A percentile compares a stretch with the other conserved stretches of the same genome.
These are phyloP conservation scores for Lepidocyrtinus sp. DNA, from an alignment of 2,888 invertebrate species.

Conservation along the genomic window DNA sequence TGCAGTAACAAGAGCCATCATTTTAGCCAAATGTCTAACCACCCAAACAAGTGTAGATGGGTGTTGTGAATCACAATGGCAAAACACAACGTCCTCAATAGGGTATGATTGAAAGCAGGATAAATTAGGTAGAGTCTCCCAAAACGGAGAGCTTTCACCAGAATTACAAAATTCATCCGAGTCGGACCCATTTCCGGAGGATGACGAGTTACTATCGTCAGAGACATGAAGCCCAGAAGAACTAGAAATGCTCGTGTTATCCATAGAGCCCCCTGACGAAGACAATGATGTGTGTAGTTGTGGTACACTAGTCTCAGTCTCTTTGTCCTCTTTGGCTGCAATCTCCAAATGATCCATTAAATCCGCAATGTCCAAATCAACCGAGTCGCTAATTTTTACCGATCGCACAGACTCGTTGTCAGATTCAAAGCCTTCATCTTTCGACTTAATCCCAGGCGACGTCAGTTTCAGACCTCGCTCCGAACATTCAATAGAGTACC, in stretches of 20 bases:
- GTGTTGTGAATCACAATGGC: constrained; percentile 68
- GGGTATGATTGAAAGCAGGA: constrained; percentile 69
- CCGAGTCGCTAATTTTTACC: constrained; percentile 64
- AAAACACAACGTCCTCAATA: constrained; percentile 70
- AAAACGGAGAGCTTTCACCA: constrained; percentile 62
- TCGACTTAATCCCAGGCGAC: constrained; percentile 65
- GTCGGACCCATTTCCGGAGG: constrained; percentile 69
- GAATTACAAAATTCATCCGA: constrained; percentile 68
- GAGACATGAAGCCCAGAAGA: constrained; percentile 66
- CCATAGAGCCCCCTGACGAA: constrained; percentile 67
- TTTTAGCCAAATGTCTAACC: constrained; percentile 67
- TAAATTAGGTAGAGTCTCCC: constrained; percentile 68
- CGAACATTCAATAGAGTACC: constrained; percentile 70
- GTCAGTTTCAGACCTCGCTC: constrained; percentile 69
- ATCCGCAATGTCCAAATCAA: constrained; percentile 63
- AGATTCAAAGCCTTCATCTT: constrained; percentile 70
- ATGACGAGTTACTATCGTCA: constrained; percentile 68
- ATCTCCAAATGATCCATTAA: constrained; percentile 68
- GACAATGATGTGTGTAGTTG: constrained; percentile 61
- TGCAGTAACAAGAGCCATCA: constrained; percentile 69
- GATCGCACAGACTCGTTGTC: constrained; percentile 69
- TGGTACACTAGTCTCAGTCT: constrained; percentile 53
- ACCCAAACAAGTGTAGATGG: constrained; percentile 69
- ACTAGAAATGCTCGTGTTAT: constrained; percentile 68
- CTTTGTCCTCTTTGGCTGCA: constrained; percentile 64